phyloP scores from a whole-genome alignment of 2,797 vertebrate species.

The Chromobotia macracanthus region DNA sequence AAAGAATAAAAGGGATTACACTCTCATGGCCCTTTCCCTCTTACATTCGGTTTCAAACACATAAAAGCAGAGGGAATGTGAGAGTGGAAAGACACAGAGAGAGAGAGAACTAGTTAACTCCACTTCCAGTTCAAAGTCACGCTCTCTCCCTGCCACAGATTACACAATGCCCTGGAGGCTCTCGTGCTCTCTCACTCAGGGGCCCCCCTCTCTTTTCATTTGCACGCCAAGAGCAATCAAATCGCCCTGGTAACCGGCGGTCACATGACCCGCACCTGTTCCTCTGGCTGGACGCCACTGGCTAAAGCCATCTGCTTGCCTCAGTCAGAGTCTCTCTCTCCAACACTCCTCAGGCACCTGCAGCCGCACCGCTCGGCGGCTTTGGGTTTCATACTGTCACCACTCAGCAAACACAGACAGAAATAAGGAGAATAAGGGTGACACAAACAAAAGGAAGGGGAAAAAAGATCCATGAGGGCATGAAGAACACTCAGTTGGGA shows the following conservation, averaged over 20 bases:
- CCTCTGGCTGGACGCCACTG: conserved; percentile 99
- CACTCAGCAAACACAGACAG: conserved; percentile 61
- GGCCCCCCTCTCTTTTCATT: conserved; percentile 97
- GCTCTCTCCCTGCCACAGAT: conserved; percentile 89
- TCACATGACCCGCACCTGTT: conserved; percentile 99
- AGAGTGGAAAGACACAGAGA: background rate
- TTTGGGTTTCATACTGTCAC: conserved; percentile 77
- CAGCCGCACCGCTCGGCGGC: conserved; percentile 68
- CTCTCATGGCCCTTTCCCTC: background rate
- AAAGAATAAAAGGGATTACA: too few relatives aligned
- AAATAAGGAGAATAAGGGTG: conserved; percentile 23
- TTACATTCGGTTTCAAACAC: background rate
- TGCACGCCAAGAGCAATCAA: conserved; percentile 99
- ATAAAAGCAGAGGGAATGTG: background rate
- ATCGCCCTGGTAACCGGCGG: conserved; percentile 99
- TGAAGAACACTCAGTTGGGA: conserved; percentile 66
- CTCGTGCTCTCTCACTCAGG: conserved; percentile 77
- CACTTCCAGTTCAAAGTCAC: conserved; percentile 78
- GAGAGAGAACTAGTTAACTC: conserved; percentile 68
- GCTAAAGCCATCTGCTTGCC: conserved; percentile 98
- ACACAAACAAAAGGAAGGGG: conserved; percentile 24
- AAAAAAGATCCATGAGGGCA: conserved; percentile 63
- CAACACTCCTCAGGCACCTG: conserved; percentile 59
- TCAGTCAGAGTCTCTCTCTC: conserved; percentile 68
- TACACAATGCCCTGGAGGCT: conserved; percentile 85